phyloP scores from a whole-genome alignment of 2,888 invertebrate genomes.

The Phasia obesa region DNA sequence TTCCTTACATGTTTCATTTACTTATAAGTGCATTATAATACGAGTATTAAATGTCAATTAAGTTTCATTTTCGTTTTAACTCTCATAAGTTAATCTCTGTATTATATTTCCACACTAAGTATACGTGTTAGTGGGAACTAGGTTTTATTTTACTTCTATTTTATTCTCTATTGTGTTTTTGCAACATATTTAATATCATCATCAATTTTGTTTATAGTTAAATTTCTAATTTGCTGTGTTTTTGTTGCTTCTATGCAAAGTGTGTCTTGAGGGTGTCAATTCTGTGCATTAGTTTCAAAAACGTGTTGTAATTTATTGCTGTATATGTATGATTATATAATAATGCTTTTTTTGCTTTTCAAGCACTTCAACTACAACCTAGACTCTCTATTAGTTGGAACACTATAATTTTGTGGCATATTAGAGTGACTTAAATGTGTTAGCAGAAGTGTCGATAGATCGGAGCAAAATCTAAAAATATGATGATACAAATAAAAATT shows the following conservation, averaged over 20 bases:
- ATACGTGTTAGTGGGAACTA: conserved; percentile 4
- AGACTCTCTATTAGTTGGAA: conserved; percentile 77
- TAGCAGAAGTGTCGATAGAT: neutral
- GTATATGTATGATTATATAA: conserved; percentile 27
- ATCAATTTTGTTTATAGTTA: conserved; percentile 27
- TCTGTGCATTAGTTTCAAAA: conserved; percentile 73
- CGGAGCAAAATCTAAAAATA: neutral
- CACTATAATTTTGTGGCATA: conserved; percentile 75
- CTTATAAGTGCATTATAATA: no score
- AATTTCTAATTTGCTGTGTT: conserved; percentile 22
- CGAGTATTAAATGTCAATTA: no score
- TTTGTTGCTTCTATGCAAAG: conserved; percentile 67
- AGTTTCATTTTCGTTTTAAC: no score
- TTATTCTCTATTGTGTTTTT: neutral
- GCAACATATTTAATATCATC: conserved; percentile 30
- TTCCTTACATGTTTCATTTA: no score
- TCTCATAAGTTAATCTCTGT: neutral
- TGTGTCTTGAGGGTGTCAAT: conserved; percentile 80
- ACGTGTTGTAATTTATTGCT: conserved; percentile 70
- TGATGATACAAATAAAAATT: neutral
- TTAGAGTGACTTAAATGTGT: conserved; percentile 50
- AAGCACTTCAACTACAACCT: conserved; percentile 76
- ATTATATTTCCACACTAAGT: neutral
- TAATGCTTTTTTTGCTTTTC: conserved; percentile 37
- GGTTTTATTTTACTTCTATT: neutral